Percentiles rank a stretch among this genome's conserved stretches.
These are phyloP conservation scores for Notospermus geniculatus DNA, from an alignment of 1,140 invertebrate species.

Conservation along the genomic window DNA sequence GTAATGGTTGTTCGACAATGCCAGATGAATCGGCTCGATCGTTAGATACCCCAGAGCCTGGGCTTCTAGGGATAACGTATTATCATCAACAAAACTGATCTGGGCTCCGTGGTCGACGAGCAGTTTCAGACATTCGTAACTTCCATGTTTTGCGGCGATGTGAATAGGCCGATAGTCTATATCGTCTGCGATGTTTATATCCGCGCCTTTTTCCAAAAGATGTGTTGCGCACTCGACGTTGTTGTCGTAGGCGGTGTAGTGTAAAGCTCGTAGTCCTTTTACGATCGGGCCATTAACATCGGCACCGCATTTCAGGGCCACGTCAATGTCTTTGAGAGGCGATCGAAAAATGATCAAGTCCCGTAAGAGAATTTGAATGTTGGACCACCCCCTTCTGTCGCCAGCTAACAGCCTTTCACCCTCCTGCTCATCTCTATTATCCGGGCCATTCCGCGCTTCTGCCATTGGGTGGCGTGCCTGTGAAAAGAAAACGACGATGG, in stretches of 20 bases:
- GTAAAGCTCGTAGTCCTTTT: conserved; percentile 76
- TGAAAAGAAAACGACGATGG: too few species aligned
- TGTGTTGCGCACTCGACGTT: conserved; percentile 72
- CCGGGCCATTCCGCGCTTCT: too few species aligned
- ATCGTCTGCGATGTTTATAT: conserved; percentile 83
- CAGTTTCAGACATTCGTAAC: conserved; percentile 60
- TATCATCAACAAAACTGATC: conserved; percentile 66
- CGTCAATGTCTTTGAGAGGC: conserved; percentile 74
- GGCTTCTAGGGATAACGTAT: conserved; percentile 26
- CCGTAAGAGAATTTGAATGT: conserved; percentile 74
- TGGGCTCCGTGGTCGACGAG: conserved; percentile 76
- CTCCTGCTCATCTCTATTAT: too few species aligned
- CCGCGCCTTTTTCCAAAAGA: conserved; percentile 63
- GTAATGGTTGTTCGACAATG: conserved; percentile 82
- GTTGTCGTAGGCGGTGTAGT: conserved; percentile 85
- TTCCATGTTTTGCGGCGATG: conserved; percentile 81
- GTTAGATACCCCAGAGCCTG: conserved; percentile 39
- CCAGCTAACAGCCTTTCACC: too few species aligned
- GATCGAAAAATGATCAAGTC: conserved; percentile 87
- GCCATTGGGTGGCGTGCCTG: too few species aligned
- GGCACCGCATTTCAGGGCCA: conserved; percentile 36
- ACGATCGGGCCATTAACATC: conserved; percentile 57
- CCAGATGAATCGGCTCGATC: conserved; percentile 56
- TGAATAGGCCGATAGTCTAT: conserved; percentile 88
- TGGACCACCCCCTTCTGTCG: neutral